Conservation (phyloP, 2,888 invertebrate species). For the Melikaiella ostensackeni region DNA sequence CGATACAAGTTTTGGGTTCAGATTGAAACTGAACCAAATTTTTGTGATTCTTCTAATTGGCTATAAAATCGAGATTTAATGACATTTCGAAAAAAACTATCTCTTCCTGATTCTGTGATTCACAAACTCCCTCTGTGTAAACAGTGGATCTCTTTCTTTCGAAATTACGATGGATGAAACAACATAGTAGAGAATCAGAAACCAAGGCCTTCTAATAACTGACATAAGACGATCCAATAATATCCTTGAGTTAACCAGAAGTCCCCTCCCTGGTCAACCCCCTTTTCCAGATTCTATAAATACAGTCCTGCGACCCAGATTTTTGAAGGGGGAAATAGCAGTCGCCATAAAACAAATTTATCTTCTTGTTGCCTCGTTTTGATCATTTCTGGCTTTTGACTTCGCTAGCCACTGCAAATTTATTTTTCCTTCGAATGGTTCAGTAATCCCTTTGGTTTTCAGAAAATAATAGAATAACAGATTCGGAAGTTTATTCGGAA, state of each 20-base stretch:
- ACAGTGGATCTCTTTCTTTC: background rate
- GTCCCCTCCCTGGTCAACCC: conserved; percentile 61
- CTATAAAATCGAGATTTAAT: background rate
- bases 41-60: background rate
- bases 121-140: background rate
- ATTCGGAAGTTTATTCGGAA: background rate
- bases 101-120: background rate
- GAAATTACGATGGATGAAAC: background rate
- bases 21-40: background rate
- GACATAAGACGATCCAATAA: conserved; percentile 42
- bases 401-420: background rate
- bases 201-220: conserved; percentile 9
- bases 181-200: background rate
- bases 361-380: background rate
- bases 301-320: conserved; percentile 70
- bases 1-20: no score
- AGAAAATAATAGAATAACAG: background rate
- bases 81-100: background rate
- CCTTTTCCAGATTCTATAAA: conserved; percentile 71
- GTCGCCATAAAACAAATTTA: conserved; percentile 22
- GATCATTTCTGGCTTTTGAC: background rate
- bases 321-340: conserved; percentile 48
- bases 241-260: conserved; percentile 52
- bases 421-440: background rate
- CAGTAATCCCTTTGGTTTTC: background rate